Evolutionary conservation across 2,888 invertebrate species (phyloP).

Genomic region (Nebria brevicollis): DNA sequence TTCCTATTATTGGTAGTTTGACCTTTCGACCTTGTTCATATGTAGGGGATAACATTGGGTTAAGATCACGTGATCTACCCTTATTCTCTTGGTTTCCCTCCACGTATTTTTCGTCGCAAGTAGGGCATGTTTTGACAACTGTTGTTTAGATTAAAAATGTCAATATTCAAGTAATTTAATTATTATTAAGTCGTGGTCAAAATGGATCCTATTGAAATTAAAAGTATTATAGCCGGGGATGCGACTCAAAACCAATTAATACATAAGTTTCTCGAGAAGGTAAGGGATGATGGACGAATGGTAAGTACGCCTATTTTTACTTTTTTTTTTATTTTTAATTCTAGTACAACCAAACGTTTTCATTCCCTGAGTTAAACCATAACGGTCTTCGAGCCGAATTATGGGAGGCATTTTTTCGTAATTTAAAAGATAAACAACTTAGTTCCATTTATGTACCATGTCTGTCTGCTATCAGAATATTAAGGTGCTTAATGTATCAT

Average conservation of each 20-base stretch:
- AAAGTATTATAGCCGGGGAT: slow-evolving; percentile 45
- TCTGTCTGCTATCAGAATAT: slow-evolving; percentile 71
- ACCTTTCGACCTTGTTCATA: too few species aligned
- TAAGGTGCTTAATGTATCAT: slow-evolving; percentile 66
- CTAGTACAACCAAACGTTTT: slow-evolving; percentile 31
- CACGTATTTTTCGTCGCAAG: neutral
- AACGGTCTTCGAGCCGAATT: slow-evolving; percentile 67
- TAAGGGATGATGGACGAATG: slow-evolving; percentile 7
- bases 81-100: neutral
- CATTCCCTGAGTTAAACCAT: slow-evolving; percentile 54
- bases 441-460: slow-evolving; percentile 66
- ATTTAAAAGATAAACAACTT: slow-evolving; percentile 65
- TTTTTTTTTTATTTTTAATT: slow-evolving; percentile 17
- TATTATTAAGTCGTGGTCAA: neutral
- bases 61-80: neutral
- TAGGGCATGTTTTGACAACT: neutral
- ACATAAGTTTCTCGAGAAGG: slow-evolving; percentile 46
- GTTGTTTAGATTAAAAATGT: neutral
- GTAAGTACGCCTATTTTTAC: neutral
- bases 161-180: neutral
- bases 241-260: slow-evolving; percentile 21
- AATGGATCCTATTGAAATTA: slow-evolving; percentile 45
- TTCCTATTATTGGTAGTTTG: too few species aligned
- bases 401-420: slow-evolving; percentile 71
- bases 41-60: neutral